phyloP scores from a whole-genome alignment of 2,113 vertebrate species.

The Burhinus oedicnemus region DNA sequence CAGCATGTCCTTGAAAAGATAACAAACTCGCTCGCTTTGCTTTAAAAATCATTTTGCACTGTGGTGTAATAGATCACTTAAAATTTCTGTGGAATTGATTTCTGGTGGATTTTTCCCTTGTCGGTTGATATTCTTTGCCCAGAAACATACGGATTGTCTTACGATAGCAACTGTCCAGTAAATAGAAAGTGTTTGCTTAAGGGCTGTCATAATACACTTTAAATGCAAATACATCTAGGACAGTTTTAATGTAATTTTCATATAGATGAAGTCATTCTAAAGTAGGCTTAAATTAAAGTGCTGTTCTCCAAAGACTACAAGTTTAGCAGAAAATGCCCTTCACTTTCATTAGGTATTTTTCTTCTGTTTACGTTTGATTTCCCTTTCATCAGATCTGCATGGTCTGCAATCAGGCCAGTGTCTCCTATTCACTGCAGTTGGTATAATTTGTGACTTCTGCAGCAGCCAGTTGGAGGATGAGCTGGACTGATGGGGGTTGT shows the following conservation, averaged over 20 bases:
- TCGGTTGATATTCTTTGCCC: neutral
- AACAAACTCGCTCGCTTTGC: neutral
- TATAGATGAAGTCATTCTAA: conserved; percentile 62
- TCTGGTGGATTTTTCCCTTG: neutral
- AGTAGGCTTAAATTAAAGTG: conserved; percentile 56
- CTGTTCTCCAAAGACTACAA: conserved; percentile 55
- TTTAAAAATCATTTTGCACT: neutral
- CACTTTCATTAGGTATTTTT: neutral
- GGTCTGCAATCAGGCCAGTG: neutral
- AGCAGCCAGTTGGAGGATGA: neutral
- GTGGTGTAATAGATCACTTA: neutral
- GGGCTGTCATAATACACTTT: conserved; percentile 22
- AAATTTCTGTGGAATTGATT: neutral
- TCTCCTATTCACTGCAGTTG: neutral
- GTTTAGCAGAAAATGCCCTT: conserved; percentile 30
- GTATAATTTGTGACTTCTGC: neutral
- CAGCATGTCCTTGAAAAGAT: neutral
- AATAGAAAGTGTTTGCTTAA: conserved; percentile 33
- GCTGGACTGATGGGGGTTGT: neutral
- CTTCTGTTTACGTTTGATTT: neutral
- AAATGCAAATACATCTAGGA: conserved; percentile 59
- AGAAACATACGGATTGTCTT: neutral
- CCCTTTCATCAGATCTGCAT: neutral
- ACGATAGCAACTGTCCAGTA: neutral
- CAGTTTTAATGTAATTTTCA: conserved; percentile 70